Evolutionary conservation across 2,888 invertebrate genomes (phyloP).

Genomic region (Drosophila silvestris): DNA sequence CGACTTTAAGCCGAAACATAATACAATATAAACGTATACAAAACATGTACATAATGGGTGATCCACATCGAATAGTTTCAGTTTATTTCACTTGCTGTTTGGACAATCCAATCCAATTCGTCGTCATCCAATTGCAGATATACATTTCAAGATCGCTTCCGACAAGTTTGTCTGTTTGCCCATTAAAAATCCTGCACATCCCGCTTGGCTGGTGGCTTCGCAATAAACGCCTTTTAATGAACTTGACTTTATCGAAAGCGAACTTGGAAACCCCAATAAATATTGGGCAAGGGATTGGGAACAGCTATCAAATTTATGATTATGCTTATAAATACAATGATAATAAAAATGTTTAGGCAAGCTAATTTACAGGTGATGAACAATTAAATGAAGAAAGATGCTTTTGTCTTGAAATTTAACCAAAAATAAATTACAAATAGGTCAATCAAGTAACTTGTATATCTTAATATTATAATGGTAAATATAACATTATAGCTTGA

Average conservation of each 20-base stretch:
- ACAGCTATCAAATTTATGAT: not conserved
- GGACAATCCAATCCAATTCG: not conserved
- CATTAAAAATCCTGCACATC: not conserved
- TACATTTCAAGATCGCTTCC: not conserved
- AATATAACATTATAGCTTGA: not conserved
- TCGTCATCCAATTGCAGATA: not conserved
- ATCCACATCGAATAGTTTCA: not conserved
- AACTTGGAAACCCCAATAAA: not conserved
- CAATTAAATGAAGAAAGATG: not conserved
- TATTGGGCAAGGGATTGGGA: not conserved
- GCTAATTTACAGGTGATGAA: not conserved
- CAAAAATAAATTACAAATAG: not conserved
- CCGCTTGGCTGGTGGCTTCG: not conserved
- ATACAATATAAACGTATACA: not conserved
- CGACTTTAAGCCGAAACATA: slow-evolving; percentile 13
- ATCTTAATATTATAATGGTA: no score
- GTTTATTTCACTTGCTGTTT: not conserved
- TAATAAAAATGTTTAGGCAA: not conserved
- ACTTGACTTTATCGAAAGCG: slow-evolving; percentile 5
- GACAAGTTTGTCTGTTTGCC: not conserved
- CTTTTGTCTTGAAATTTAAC: not conserved
- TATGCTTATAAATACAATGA: not conserved
- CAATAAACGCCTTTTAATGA: slow-evolving; percentile 7
- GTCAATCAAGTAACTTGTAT: no score
- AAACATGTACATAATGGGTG: slow-evolving; percentile 16